These are phyloP conservation scores for Campoletis sonorensis DNA, from an alignment of 1,140 invertebrate species.

Conservation along the genomic window DNA sequence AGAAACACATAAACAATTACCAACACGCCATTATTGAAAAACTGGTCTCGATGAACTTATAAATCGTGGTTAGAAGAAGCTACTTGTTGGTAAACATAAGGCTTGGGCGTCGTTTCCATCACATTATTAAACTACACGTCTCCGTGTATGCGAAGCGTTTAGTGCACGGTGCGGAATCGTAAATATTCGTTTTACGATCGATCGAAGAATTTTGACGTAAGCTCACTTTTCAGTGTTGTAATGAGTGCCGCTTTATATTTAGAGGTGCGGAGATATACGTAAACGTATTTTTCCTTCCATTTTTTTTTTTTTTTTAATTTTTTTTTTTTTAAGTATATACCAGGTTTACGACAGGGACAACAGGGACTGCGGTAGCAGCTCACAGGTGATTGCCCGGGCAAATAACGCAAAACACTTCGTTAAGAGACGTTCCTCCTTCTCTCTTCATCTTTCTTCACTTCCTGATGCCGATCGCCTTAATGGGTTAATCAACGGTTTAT, in stretches of 20 bases:
- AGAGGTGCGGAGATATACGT: neutral
- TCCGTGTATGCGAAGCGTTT: neutral
- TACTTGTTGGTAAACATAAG: neutral
- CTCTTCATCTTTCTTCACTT: constrained; percentile 50
- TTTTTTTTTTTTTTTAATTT: neutral
- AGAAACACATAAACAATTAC: too few relatives aligned
- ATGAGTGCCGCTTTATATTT: constrained; percentile 13
- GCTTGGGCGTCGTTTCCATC: too few relatives aligned
- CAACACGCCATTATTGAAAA: too few relatives aligned
- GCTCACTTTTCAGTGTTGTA: constrained; percentile 26
- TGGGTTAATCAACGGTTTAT: constrained; percentile 46
- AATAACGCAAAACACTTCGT: constrained; percentile 43
- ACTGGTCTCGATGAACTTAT: too few relatives aligned
- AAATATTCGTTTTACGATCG: constrained; percentile 42
- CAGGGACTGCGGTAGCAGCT: constrained; percentile 18
- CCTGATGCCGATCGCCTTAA: constrained; percentile 41
- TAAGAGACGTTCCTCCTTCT: constrained; percentile 53
- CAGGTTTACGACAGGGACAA: constrained; percentile 26
- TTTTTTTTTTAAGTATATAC: neutral
- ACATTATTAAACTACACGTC: too few relatives aligned
- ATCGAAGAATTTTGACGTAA: constrained; percentile 23
- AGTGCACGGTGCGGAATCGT: constrained; percentile 6
- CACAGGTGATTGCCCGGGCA: constrained; percentile 39
- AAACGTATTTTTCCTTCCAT: too few relatives aligned
- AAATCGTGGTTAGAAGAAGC: neutral